Conservation (phyloP, 2,888 invertebrate genomes). For the Drosophila lacicola region DNA sequence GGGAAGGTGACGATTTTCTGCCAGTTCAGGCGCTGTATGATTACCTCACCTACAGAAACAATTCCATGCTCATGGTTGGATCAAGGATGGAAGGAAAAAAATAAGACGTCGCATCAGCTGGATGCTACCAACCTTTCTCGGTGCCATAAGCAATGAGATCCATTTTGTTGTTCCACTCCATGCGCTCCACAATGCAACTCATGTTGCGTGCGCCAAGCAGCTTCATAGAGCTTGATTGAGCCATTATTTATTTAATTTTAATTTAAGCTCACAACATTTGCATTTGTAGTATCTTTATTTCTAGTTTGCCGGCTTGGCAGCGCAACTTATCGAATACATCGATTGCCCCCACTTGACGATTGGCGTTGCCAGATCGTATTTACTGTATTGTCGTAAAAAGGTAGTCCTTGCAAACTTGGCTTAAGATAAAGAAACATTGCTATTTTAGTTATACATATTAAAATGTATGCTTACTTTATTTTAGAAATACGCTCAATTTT, state of each 20-base stretch:
- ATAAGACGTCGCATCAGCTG: not conserved
- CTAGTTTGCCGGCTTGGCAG: slow-evolving; percentile 42
- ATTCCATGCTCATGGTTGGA: not conserved
- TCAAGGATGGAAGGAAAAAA: not conserved
- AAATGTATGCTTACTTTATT: slow-evolving; percentile 36
- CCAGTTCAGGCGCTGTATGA: slow-evolving; percentile 95
- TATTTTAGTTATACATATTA: slow-evolving; percentile 39
- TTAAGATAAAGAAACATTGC: slow-evolving; percentile 9
- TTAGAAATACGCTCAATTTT: slow-evolving; percentile 11
- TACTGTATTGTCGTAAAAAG: not conserved
- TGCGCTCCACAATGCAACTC: slow-evolving; percentile 88
- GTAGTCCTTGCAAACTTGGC: slow-evolving; percentile 2
- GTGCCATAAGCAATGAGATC: slow-evolving; percentile 96
- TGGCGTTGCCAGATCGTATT: slow-evolving; percentile 39
- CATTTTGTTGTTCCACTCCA: slow-evolving; percentile 97
- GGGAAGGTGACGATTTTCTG: slow-evolving; percentile 95
- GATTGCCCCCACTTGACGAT: slow-evolving; percentile 2
- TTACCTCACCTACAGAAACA: slow-evolving; percentile 90
- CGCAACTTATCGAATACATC: slow-evolving; percentile 40
- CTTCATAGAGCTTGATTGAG: slow-evolving; percentile 83
- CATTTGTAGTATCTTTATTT: slow-evolving; percentile 10
- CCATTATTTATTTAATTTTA: slow-evolving; percentile 69
- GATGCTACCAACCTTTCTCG: slow-evolving; percentile 88
- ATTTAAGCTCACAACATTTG: not conserved
- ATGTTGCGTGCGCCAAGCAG: slow-evolving; percentile 84